Evolutionary conservation across 2,888 invertebrate genomes (phyloP).

Genomic region (Platycnemis pennipes): DNA sequence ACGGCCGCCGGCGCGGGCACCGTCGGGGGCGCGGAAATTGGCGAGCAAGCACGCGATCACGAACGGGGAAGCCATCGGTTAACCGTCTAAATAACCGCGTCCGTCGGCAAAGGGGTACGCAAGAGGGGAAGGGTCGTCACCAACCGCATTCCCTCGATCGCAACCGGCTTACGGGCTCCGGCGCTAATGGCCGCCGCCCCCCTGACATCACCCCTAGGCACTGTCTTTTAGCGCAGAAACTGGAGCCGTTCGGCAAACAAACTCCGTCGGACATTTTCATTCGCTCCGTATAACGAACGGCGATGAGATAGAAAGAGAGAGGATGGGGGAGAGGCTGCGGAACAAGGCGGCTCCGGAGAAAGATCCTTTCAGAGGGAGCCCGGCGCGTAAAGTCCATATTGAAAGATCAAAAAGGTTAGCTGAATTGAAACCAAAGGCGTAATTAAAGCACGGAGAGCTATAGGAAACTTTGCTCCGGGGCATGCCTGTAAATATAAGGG

Average conservation of each 20-base stretch:
- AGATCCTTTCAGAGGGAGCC: not conserved
- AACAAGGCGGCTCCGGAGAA: not conserved
- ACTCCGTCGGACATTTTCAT: not conserved
- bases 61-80: not conserved
- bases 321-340: not conserved
- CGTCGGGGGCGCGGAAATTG: not conserved
- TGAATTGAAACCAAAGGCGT: conserved; percentile 10
- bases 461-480: not conserved
- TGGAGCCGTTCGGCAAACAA: not conserved
- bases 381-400: not conserved
- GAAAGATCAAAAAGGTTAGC: not conserved
- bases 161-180: not conserved
- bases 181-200: not conserved
- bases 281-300: not conserved
- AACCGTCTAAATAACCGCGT: not conserved
- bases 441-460: not conserved
- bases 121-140: not conserved
- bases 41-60: not conserved
- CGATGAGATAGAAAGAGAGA: not conserved
- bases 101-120: not conserved
- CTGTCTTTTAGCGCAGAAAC: not conserved
- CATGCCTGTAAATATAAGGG: not conserved
- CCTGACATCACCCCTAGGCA: not conserved
- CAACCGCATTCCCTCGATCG: not conserved
- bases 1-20: not conserved